A percentile compares a stretch with the other conserved stretches of the same genome.
Evolutionary conservation across 2,888 invertebrate species (phyloP).

Genomic region (Cryptosula pallasiana): DNA sequence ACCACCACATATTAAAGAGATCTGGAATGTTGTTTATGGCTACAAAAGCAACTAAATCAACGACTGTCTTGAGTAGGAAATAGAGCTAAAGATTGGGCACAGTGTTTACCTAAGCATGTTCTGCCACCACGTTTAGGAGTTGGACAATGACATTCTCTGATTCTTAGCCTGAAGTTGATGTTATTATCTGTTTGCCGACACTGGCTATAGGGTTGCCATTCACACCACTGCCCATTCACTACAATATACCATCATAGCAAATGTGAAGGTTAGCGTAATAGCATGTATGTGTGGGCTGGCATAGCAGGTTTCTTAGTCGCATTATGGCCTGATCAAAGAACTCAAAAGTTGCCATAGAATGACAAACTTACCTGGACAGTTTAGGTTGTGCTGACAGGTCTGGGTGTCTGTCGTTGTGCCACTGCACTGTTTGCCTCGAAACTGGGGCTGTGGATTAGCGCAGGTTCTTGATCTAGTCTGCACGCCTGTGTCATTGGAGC

Average conservation of each 20-base stretch:
- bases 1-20: too few relatives aligned
- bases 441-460: constrained; percentile 8
- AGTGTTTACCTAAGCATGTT: constrained; percentile 24
- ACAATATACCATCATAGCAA: too few relatives aligned
- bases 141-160: constrained; percentile 26
- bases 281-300: too few relatives aligned
- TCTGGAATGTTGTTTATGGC: too few relatives aligned
- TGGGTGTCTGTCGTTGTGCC: constrained; percentile 12
- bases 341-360: too few relatives aligned
- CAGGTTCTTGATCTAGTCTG: constrained; percentile 22
- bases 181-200: not conserved
- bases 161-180: constrained; percentile 20
- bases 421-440: constrained; percentile 21
- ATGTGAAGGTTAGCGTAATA: too few relatives aligned
- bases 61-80: too few relatives aligned
- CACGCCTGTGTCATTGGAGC: constrained; percentile 1
- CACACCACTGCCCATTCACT: constrained; percentile 16
- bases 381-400: not conserved
- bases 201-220: constrained; percentile 16
- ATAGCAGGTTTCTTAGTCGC: too few relatives aligned
- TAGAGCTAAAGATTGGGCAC: too few relatives aligned
- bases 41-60: too few relatives aligned
- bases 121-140: constrained; percentile 26
- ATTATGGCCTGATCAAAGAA: too few relatives aligned
- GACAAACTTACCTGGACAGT: constrained; percentile 19